These are phyloP conservation scores for Danionella cerebrum DNA, from an alignment of 2,113 vertebrate genomes.

Conservation along the genomic window DNA sequence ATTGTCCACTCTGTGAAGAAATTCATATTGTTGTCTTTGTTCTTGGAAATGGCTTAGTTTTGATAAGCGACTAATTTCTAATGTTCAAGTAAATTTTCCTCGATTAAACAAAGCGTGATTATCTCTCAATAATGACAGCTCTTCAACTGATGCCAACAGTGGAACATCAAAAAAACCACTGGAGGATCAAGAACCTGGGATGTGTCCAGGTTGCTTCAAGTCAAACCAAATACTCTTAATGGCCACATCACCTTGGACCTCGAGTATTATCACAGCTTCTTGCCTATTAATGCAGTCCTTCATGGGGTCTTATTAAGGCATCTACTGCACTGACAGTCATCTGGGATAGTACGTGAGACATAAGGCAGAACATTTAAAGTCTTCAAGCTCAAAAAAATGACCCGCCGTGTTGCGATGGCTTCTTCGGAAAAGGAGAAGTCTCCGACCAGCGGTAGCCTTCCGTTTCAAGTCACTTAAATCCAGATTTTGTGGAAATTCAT, in stretches of 20 bases:
- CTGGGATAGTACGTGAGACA: background rate
- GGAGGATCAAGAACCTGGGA: background rate
- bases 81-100: background rate
- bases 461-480: background rate
- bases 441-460: conserved; percentile 21
- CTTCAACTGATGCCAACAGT: background rate
- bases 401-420: too few relatives aligned
- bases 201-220: background rate
- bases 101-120: too few relatives aligned
- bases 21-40: background rate
- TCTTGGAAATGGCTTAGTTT: conserved; percentile 4
- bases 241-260: background rate
- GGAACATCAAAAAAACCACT: background rate
- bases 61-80: background rate
- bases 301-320: conserved; percentile 23
- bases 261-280: background rate
- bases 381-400: background rate
- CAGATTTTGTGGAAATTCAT: background rate
- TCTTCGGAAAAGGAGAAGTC: conserved; percentile 12
- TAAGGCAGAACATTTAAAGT: background rate
- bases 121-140: too few relatives aligned
- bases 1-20: background rate
- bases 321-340: background rate
- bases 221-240: background rate
- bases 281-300: conserved; percentile 1